Percentiles rank a stretch among this genome's conserved stretches.
Conservation (phyloP, 1,140 invertebrate species). For the Homalodisca vitripennis region DNA sequence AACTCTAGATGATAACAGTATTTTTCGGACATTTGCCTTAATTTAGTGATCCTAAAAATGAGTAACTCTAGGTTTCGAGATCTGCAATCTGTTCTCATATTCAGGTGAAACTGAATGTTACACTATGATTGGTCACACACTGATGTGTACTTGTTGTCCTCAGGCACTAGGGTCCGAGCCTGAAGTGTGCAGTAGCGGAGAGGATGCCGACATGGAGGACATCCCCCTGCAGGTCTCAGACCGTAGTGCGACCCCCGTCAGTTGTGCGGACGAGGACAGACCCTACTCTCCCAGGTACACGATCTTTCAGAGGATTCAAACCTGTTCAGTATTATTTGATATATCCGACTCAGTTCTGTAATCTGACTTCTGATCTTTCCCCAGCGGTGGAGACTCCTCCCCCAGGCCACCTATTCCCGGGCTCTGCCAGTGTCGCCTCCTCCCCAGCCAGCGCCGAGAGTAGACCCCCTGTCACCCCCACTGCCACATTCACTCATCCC, state of each 20-base stretch:
- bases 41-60: too few relatives aligned
- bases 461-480: conserved; percentile 37
- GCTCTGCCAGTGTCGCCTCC: conserved; percentile 28
- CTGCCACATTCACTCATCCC: conserved; percentile 40
- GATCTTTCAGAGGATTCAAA: too few relatives aligned
- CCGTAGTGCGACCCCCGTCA: conserved; percentile 52
- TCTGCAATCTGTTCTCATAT: too few relatives aligned
- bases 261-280: conserved; percentile 18
- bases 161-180: conserved; percentile 12
- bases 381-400: conserved; percentile 13
- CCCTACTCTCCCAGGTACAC: too few relatives aligned
- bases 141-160: neutral
- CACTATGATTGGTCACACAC: neutral
- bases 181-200: conserved; percentile 32
- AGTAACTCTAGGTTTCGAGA: too few relatives aligned
- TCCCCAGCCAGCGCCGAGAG: conserved; percentile 31
- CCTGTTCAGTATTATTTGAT: too few relatives aligned
- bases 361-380: too few relatives aligned
- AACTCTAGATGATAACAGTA: too few relatives aligned
- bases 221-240: conserved; percentile 69
- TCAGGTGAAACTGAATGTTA: neutral
- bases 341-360: too few relatives aligned
- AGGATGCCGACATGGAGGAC: conserved; percentile 62
- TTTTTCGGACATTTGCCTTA: too few relatives aligned
- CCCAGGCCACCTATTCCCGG: conserved; percentile 4